Percentiles rank a stretch among this genome's conserved stretches.
These are phyloP conservation scores for Drosophila ochracea DNA, from an alignment of 2,888 invertebrate genomes.

Conservation along the genomic window DNA sequence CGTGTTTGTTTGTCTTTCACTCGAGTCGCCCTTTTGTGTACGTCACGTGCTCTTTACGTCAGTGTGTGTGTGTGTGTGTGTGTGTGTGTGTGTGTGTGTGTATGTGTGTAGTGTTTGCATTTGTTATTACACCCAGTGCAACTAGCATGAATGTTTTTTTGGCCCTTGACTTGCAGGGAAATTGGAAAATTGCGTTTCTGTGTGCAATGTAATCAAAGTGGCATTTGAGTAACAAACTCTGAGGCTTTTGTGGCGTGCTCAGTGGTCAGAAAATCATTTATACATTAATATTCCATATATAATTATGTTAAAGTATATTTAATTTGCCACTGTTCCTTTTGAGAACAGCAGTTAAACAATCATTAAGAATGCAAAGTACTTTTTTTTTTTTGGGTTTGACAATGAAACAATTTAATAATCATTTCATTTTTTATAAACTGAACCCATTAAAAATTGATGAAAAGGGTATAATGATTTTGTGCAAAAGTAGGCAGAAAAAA, in stretches of 20 bases:
- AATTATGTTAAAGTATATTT: not conserved
- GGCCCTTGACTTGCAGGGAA: conserved; percentile 21
- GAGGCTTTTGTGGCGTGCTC: conserved; percentile 10
- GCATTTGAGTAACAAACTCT: conserved; percentile 26
- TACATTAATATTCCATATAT: not conserved
- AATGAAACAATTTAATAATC: not conserved
- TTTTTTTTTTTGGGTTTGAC: not conserved
- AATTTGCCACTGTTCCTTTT: not conserved
- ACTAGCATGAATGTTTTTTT: conserved; percentile 34
- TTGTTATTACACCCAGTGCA: conserved; percentile 62
- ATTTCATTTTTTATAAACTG: not conserved
- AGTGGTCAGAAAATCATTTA: conserved; percentile 17
- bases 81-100: not conserved
- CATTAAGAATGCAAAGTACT: conserved; percentile 25
- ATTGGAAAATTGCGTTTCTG: conserved; percentile 42
- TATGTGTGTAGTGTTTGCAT: conserved; percentile 43
- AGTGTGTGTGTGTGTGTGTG: conserved; percentile 8
- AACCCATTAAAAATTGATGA: not conserved
- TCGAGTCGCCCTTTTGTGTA: conserved; percentile 20
- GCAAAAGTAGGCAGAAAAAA: not conserved
- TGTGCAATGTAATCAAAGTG: conserved; percentile 32
- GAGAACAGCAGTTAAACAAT: not conserved
- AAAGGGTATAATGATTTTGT: not conserved
- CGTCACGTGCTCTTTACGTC: conserved; percentile 38
- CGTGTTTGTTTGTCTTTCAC: conserved; percentile 56